A percentile compares a stretch with the other conserved stretches of the same genome.
Conservation (phyloP, 2,888 invertebrate genomes). For the Phortica magna region DNA sequence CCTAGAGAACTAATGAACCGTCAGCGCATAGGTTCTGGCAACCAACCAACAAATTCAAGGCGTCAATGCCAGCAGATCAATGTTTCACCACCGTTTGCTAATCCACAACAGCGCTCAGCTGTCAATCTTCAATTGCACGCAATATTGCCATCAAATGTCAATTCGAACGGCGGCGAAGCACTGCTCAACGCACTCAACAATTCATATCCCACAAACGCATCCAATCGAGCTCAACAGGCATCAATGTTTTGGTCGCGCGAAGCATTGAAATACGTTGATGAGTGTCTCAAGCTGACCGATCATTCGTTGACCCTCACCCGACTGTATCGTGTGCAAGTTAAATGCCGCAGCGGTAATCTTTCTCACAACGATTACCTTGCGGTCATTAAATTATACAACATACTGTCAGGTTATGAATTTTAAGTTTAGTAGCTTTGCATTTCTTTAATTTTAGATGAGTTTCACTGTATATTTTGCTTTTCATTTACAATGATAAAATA, state of each 20-base stretch:
- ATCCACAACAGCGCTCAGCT: constrained; percentile 49
- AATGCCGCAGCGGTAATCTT: constrained; percentile 71
- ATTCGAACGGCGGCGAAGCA: constrained; percentile 41
- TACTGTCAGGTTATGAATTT: constrained; percentile 60
- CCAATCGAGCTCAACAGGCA: constrained; percentile 36
- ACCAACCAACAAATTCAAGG: constrained; percentile 31
- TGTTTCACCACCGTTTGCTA: constrained; percentile 50
- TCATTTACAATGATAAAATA: neutral
- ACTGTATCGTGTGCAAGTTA: constrained; percentile 66
- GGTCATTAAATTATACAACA: constrained; percentile 68
- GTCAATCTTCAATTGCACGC: constrained; percentile 48
- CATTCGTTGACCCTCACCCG: constrained; percentile 58
- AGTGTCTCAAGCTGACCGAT: constrained; percentile 57
- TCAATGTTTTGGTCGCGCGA: constrained; percentile 77
- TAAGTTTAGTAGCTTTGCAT: neutral
- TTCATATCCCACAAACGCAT: neutral
- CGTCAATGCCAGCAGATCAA: constrained; percentile 24
- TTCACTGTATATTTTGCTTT: constrained; percentile 3
- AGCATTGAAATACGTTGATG: constrained; percentile 70
- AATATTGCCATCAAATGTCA: constrained; percentile 49
- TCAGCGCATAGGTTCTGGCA: too few species aligned
- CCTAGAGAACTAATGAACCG: neutral
- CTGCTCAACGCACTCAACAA: too few species aligned
- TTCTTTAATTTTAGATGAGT: constrained; percentile 7
- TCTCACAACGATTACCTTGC: constrained; percentile 76